Evolutionary conservation across 2,888 invertebrate species (phyloP), one percentile per base, ranked within the genome.

Genomic region (Mesopsocus fuscifrons): DNA sequence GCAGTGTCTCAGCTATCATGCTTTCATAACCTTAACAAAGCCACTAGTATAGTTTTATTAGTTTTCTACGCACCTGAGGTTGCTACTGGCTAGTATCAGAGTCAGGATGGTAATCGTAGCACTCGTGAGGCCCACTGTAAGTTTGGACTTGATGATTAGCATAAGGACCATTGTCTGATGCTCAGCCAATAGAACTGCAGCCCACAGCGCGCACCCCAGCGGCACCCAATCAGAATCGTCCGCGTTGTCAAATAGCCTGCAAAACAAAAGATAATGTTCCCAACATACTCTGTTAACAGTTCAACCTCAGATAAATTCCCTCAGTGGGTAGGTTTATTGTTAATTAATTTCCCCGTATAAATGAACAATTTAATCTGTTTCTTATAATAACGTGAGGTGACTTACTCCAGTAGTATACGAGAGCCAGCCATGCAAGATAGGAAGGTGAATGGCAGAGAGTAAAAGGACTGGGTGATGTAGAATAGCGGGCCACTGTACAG

Each of bases 401-500:
- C 55, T 54, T 46, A 55, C 55, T 54, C 51, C 40, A 54, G 53
- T 18, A 63, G 50, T n/a, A 66, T 61, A 8, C 61, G 55, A 3
- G 62, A 59, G 2, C 80, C 79, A 8, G 72, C 72, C 23, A 77
- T 66, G 0, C 79, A 71, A 2, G 81, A 78, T 33, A 85, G 60
- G 21, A 85, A 69, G 1, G 87, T 84, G 55, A 88, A 77, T 0
- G 89, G 88, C 45, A 91, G 61, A 0, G 83, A 80, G 11, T 83
- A 72, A 2, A 87, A 60, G 48, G 82, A 78, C 61, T 87, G 87
- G 0, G 85, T 77, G 1, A 87, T 64, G 1, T 91, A 64, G 52
- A 91, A 71, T 49, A 85, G 72, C 1, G 84, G 79, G 0, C 91
- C 91, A 2, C 83, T 78, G 59, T 92, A 92, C 1, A 87, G 62